phyloP scores from a whole-genome alignment of 2,888 invertebrate species.

The Mallateleia sp. region DNA sequence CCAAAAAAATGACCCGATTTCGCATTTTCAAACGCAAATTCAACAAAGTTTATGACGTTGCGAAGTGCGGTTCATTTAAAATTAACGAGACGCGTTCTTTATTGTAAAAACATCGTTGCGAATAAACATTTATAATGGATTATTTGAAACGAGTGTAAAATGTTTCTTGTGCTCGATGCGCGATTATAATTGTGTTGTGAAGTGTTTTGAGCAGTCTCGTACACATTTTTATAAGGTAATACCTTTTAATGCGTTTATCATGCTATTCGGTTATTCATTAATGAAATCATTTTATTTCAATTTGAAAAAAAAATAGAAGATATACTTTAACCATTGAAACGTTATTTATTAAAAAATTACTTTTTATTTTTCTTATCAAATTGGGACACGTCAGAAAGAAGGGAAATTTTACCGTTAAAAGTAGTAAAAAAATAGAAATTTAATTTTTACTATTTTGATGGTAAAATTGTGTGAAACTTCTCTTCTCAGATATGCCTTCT shows the following conservation, averaged over 20 bases:
- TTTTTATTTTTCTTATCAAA: too few relatives aligned
- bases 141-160: constrained; percentile 46
- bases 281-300: background rate
- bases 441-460: too few relatives aligned
- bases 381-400: too few relatives aligned
- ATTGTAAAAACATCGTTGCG: constrained; percentile 26
- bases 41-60: constrained; percentile 25
- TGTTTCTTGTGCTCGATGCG: constrained; percentile 12
- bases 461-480: too few relatives aligned
- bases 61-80: constrained; percentile 44
- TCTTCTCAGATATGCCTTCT: too few relatives aligned
- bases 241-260: too few relatives aligned
- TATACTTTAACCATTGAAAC: too few relatives aligned
- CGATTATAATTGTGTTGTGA: constrained; percentile 43
- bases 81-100: constrained; percentile 28
- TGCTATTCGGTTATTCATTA: background rate
- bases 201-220: constrained; percentile 8
- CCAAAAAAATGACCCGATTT: background rate
- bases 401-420: too few relatives aligned
- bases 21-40: background rate
- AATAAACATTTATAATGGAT: constrained; percentile 49
- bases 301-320: too few relatives aligned
- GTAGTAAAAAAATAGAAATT: too few relatives aligned
- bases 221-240: constrained; percentile 33
- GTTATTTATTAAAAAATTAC: too few relatives aligned